These are phyloP conservation scores for Oscheius myriophilus DNA, from an alignment of 2,888 invertebrate genomes.

Conservation along the genomic window DNA sequence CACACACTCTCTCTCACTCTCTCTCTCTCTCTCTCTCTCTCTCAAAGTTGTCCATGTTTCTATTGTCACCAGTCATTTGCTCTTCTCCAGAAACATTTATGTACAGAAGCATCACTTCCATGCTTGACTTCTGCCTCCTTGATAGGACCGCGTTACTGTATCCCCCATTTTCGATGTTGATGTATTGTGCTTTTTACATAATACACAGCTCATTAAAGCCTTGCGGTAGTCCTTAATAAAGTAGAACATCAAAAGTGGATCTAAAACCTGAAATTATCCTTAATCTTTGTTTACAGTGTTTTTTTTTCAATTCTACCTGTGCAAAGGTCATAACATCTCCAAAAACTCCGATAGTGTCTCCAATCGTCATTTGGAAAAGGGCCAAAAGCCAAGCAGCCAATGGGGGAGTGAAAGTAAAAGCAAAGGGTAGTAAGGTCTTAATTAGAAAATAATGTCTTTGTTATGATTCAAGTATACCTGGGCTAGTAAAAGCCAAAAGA, in stretches of 20 bases:
- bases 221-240: conserved; percentile 12
- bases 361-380: conserved; percentile 9
- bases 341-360: background rate
- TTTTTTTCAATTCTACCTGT: background rate
- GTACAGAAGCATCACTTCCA: too few relatives aligned
- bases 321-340: conserved; percentile 20
- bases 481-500: conserved; percentile 8
- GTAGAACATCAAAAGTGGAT: conserved; percentile 18
- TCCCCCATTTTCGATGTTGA: too few relatives aligned
- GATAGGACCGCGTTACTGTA: too few relatives aligned
- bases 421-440: conserved; percentile 8
- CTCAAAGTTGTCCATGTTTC: too few relatives aligned
- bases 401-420: conserved; percentile 13
- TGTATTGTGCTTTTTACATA: too few relatives aligned
- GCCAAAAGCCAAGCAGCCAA: conserved; percentile 13
- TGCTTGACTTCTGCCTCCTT: too few relatives aligned
- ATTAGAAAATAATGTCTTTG: too few relatives aligned
- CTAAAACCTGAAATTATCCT: too few relatives aligned
- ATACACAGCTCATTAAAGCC: background rate
- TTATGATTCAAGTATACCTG: background rate
- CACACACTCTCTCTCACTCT: too few relatives aligned
- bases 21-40: too few relatives aligned
- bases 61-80: too few relatives aligned
- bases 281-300: background rate
- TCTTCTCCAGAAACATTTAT: too few relatives aligned